phyloP scores from a whole-genome alignment of 2,888 invertebrate genomes.

The Ochropleura leucogaster region DNA sequence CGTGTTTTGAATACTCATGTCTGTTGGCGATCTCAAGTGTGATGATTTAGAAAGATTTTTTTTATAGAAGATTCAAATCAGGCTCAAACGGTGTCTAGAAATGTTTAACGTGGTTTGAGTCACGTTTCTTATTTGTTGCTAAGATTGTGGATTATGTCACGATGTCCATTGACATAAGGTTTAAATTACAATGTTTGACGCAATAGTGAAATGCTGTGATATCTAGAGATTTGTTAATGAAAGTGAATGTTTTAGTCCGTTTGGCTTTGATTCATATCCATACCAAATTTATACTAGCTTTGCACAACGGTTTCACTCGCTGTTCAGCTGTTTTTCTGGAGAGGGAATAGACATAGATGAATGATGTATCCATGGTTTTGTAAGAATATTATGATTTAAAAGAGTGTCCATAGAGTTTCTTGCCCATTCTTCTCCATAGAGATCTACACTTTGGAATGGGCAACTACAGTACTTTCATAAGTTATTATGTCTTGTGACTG shows the following conservation, averaged over 20 bases:
- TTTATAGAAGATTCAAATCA: slow-evolving; percentile 3
- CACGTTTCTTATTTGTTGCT: neutral
- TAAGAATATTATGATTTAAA: too few species aligned
- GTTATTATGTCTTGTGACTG: too few species aligned
- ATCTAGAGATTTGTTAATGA: neutral
- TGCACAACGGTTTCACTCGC: too few species aligned
- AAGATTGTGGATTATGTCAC: neutral
- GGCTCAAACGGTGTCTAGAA: neutral
- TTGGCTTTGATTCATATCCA: neutral
- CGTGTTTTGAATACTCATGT: slow-evolving; percentile 23
- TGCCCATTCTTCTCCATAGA: too few species aligned
- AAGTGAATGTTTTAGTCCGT: neutral
- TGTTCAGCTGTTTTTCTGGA: too few species aligned
- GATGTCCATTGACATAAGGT: neutral
- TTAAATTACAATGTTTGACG: slow-evolving; percentile 11
- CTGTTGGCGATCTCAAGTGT: slow-evolving; percentile 9
- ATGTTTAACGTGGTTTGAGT: neutral
- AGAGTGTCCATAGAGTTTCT: too few species aligned
- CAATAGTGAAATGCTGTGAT: neutral
- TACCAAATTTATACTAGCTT: neutral
- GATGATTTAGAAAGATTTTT: slow-evolving; percentile 34
- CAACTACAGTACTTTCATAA: too few species aligned
- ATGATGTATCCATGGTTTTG: too few species aligned
- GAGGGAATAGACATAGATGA: too few species aligned
- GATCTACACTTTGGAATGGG: too few species aligned